Conservation (phyloP, 2,113 vertebrate genomes). For the Microtus montanus region DNA sequence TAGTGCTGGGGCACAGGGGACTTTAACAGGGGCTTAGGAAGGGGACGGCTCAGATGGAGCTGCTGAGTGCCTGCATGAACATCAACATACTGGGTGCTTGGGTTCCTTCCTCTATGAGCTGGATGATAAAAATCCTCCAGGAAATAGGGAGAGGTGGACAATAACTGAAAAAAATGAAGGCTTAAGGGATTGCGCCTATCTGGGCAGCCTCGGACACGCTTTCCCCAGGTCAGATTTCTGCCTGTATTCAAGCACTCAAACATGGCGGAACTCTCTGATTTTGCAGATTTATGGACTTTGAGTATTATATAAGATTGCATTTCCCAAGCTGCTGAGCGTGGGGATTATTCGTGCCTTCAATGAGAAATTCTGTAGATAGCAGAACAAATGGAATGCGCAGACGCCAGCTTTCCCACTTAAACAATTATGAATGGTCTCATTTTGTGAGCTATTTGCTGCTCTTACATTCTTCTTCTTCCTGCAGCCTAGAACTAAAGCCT, state of each 20-base stretch:
- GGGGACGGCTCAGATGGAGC: neutral
- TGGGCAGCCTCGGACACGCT: neutral
- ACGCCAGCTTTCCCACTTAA: conserved; percentile 69
- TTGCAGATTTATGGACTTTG: conserved; percentile 23
- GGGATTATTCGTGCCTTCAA: conserved; percentile 69
- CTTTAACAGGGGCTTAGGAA: conserved; percentile 24
- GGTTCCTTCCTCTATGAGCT: conserved; percentile 11
- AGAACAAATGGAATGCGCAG: conserved; percentile 72
- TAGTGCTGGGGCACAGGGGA: neutral
- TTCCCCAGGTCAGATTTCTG: neutral
- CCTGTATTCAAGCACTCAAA: conserved; percentile 1
- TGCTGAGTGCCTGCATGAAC: neutral
- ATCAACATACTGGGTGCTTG: neutral
- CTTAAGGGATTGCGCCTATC: neutral
- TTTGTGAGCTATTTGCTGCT: conserved; percentile 76
- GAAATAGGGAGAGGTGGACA: neutral
- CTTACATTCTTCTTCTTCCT: conserved; percentile 71
- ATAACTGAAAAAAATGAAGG: neutral
- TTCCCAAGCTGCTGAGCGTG: conserved; percentile 66
- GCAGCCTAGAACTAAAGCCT: conserved; percentile 70
- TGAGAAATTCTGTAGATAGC: conserved; percentile 78
- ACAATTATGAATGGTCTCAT: conserved; percentile 82
- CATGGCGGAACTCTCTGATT: conserved; percentile 15
- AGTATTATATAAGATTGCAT: conserved; percentile 52
- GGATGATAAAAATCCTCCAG: conserved; percentile 31